These are phyloP conservation scores for Sitta europaea DNA, from an alignment of 2,113 vertebrate species.

Conservation along the genomic window DNA sequence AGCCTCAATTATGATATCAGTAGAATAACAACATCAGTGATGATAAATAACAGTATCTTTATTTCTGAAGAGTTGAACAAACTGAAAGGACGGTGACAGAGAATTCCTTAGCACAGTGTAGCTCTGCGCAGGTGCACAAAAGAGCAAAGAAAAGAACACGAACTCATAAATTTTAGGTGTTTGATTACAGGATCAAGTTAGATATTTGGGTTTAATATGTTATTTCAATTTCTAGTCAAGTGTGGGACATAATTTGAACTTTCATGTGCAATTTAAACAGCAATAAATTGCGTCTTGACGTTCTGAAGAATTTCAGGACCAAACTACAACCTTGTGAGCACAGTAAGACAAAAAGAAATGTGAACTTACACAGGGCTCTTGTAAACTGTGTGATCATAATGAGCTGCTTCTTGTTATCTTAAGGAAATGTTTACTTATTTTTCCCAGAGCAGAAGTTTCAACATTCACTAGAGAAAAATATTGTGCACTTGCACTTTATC, in stretches of 20 bases:
- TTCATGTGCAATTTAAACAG: background rate
- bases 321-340: background rate
- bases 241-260: background rate
- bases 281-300: background rate
- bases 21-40: background rate
- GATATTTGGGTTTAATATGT: background rate
- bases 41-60: background rate
- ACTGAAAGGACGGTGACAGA: background rate
- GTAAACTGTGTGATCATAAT: background rate
- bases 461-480: background rate
- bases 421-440: background rate
- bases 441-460: background rate
- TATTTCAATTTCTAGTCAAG: background rate
- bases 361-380: background rate
- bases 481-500: background rate
- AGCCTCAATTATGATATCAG: background rate
- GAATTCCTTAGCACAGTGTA: background rate
- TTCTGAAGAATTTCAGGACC: background rate
- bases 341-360: background rate
- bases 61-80: background rate
- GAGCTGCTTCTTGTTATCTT: background rate
- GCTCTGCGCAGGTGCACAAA: background rate
- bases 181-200: background rate
- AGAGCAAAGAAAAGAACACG: background rate
- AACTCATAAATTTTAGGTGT: background rate